Percentiles rank a stretch among this genome's conserved stretches.
phyloP scores from a whole-genome alignment of 2,797 vertebrate genomes.

The Galago senegalensis region DNA sequence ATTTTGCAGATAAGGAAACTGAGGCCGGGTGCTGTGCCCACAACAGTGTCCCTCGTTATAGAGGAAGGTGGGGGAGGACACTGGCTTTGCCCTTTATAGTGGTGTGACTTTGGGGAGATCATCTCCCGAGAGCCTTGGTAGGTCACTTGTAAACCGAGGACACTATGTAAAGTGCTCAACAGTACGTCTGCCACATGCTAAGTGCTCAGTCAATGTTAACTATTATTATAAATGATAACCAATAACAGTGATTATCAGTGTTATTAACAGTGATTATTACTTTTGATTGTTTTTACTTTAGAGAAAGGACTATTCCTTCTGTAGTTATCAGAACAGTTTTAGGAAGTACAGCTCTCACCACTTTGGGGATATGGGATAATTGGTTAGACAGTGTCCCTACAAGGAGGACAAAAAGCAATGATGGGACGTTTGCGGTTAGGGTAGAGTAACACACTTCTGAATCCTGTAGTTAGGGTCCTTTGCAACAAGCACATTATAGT shows the following conservation, averaged over 20 bases:
- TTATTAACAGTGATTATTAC: too few relatives aligned
- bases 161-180: background rate
- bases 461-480: background rate
- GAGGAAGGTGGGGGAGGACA: background rate
- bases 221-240: background rate
- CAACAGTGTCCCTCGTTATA: background rate
- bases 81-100: background rate
- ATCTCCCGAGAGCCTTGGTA: background rate
- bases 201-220: background rate
- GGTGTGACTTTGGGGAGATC: background rate
- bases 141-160: background rate
- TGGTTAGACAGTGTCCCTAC: background rate
- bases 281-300: background rate
- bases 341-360: background rate
- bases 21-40: background rate
- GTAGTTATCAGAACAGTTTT: background rate
- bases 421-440: background rate
- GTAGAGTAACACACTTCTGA: background rate
- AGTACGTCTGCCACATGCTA: background rate
- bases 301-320: background rate
- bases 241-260: background rate
- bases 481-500: background rate
- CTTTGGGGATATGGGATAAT: background rate
- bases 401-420: background rate
- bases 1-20: background rate